phyloP scores from a whole-genome alignment of 2,888 invertebrate species.

The Trissoscelio sp. region DNA sequence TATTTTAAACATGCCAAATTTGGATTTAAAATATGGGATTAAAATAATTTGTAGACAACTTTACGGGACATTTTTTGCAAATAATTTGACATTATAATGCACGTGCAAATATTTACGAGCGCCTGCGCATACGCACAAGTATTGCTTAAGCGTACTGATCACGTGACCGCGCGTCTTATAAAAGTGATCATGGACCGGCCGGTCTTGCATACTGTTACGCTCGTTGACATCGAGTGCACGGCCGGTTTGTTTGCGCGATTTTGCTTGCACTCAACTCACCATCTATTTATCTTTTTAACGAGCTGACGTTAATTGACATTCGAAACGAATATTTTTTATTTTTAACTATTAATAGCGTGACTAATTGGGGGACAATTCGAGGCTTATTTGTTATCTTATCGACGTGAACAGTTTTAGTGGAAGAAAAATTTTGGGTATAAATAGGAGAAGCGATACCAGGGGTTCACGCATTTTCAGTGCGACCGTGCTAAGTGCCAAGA shows the following conservation, averaged over 20 bases:
- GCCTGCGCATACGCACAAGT: conserved; percentile 76
- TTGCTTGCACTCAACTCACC: conserved; percentile 27
- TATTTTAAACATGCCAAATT: no score
- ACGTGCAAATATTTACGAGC: conserved; percentile 82
- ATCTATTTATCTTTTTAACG: neutral
- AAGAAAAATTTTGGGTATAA: conserved; percentile 8
- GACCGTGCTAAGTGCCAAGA: conserved; percentile 74
- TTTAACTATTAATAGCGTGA: neutral
- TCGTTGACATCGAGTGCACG: conserved; percentile 59
- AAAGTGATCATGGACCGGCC: conserved; percentile 79
- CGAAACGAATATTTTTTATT: neutral
- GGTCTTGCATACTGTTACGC: conserved; percentile 76
- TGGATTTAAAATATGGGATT: no score
- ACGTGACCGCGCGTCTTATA: conserved; percentile 81
- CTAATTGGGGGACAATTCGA: neutral
- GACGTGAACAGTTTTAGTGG: neutral
- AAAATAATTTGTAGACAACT: no score
- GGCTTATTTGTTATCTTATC: neutral
- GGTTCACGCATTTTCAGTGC: conserved; percentile 30
- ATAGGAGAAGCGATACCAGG: conserved; percentile 2
- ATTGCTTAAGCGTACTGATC: conserved; percentile 67
- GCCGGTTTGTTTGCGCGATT: conserved; percentile 30
- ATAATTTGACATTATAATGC: conserved; percentile 68
- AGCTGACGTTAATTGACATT: neutral
- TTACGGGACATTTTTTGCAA: no score